phyloP scores from a whole-genome alignment of 2,888 invertebrate species.

The Andrena bicolor region DNA sequence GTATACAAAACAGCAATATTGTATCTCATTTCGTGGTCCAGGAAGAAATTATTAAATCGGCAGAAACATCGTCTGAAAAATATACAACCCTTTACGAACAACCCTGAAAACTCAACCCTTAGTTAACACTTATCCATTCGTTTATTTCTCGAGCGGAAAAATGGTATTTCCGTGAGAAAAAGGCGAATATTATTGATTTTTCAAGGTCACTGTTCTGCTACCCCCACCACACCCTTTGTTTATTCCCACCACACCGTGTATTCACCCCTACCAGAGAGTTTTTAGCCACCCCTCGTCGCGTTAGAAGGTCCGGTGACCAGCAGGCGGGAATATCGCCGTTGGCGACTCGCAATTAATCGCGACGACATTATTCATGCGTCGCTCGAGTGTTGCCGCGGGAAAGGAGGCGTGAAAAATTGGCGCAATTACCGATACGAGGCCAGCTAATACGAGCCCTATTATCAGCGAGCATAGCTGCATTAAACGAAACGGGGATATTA shows the following conservation, averaged over 20 bases:
- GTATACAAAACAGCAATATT: too few relatives aligned
- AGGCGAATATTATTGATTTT: not conserved
- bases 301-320: conserved; percentile 7
- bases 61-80: too few relatives aligned
- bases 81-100: too few relatives aligned
- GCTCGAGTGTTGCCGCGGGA: conserved; percentile 25
- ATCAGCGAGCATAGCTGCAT: conserved; percentile 46
- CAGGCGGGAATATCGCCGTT: conserved; percentile 10
- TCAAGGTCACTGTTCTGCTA: not conserved
- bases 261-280: not conserved
- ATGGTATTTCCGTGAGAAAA: too few relatives aligned
- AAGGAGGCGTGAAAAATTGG: conserved; percentile 49
- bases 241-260: not conserved
- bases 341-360: conserved; percentile 56
- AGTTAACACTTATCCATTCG: too few relatives aligned
- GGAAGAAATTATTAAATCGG: too few relatives aligned
- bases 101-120: too few relatives aligned
- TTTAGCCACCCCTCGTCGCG: not conserved
- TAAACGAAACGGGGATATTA: conserved; percentile 56
- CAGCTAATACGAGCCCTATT: too few relatives aligned
- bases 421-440: conserved; percentile 54
- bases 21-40: too few relatives aligned
- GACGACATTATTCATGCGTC: conserved; percentile 49
- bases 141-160: too few relatives aligned
- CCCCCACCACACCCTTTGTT: not conserved